These are phyloP conservation scores for Spermophilus dauricus DNA, from an alignment of 2,113 vertebrate genomes.

Conservation along the genomic window DNA sequence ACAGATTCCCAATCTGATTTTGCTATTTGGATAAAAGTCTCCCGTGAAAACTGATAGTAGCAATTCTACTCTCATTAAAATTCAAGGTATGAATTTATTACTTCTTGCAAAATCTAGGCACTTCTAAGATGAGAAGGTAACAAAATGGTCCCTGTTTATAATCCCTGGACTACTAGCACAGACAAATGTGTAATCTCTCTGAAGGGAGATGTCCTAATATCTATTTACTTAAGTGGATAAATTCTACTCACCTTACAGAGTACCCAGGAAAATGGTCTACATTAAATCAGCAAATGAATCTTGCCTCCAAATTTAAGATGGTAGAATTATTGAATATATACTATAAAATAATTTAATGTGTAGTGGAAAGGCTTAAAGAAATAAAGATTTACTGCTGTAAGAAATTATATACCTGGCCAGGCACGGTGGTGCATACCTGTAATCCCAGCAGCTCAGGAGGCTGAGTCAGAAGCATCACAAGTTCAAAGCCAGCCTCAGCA, in stretches of 20 bases:
- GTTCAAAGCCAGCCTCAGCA: too few species aligned
- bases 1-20: not conserved
- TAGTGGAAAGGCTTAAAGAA: constrained; percentile 1
- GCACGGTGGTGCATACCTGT: too few species aligned
- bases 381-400: not conserved
- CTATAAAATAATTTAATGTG: not conserved
- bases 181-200: not conserved
- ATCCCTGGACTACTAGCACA: not conserved
- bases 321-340: not conserved
- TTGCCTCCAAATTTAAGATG: not conserved
- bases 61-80: not conserved
- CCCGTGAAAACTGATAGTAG: not conserved
- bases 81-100: not conserved
- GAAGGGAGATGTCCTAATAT: not conserved
- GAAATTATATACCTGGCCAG: not conserved
- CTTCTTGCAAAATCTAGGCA: not conserved
- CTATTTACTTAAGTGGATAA: not conserved
- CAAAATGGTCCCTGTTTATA: not conserved
- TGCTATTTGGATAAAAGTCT: not conserved
- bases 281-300: not conserved
- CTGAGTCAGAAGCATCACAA: too few species aligned
- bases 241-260: not conserved
- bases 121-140: not conserved
- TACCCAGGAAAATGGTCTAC: not conserved
- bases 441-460: too few species aligned